A percentile compares a stretch with the other conserved stretches of the same genome.
phyloP scores from a whole-genome alignment of 2,113 vertebrate genomes.

The Colossoma macropomum region DNA sequence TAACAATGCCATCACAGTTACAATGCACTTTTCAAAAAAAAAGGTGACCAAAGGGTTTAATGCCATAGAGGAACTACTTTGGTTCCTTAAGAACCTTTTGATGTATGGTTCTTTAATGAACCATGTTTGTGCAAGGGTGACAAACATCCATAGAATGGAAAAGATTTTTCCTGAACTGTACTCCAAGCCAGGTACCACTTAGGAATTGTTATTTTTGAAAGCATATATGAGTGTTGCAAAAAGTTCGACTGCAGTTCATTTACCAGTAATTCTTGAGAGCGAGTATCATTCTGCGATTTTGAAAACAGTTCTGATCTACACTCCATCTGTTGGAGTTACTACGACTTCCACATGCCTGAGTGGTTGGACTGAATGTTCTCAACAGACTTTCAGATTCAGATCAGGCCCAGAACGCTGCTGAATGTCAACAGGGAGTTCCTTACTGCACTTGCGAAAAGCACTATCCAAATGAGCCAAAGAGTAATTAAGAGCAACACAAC shows the following conservation, averaged over 20 bases:
- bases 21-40: neutral
- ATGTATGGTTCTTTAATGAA: neutral
- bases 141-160: too few relatives aligned
- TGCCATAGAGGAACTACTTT: neutral
- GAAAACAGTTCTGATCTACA: neutral
- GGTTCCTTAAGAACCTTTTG: neutral
- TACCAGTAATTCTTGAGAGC: neutral
- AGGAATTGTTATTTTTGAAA: neutral
- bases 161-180: neutral
- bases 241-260: neutral
- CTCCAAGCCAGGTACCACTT: neutral
- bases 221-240: too few relatives aligned
- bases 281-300: neutral
- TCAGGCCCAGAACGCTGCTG: constrained; percentile 9
- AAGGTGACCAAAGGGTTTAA: neutral
- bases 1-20: neutral
- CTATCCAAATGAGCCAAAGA: neutral
- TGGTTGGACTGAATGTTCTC: neutral
- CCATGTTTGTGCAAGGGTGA: neutral
- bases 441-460: constrained; percentile 23
- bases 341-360: neutral
- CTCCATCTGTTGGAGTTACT: neutral
- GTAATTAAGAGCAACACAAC: constrained; percentile 4
- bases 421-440: constrained; percentile 22
- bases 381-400: neutral